Base-by-base conservation (phyloP, 2,113 vertebrate genomes). In the Nyctibius bracteatus region DNA sequence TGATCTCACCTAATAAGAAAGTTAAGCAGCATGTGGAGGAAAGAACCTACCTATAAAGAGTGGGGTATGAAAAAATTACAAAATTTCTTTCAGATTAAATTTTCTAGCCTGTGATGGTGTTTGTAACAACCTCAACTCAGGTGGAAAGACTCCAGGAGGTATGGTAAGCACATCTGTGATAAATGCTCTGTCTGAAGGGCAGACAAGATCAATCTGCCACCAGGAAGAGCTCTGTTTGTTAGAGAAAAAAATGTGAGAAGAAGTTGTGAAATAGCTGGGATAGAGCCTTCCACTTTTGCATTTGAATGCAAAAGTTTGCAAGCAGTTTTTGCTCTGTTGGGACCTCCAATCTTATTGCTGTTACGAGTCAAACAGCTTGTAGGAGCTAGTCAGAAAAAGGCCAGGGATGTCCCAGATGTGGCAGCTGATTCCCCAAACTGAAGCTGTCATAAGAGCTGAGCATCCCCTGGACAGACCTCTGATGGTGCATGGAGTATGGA, bases 51-150 rank as follows among this genome's bases (percentile, higher is more conserved):
- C 31, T 62, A 24, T 2, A 1, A 33, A 67, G 14, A 47, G 5
- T 6, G 15, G 4, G 28, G 3, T 35, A 44, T 10, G 17, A 63
- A 78, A 82, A 27, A 23, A 28, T 17, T 0, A 1, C 5, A 51
- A 67, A 67, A 39, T 31, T 58, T 33, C 65, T 86, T 74, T 23
- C 39, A 18, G 28, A 44, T 79, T 58, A 41, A 24, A 12, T 82
- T 82, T 35, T 67, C 63, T 49, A 62, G 51, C 25, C 20, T 61
- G 30, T 57, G n/a, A 71, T 3, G 2, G 37, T 73, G 49, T 74
- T 74, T 77, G 10, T 59, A 75, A 63, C 47, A 71, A 82, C 39
- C 9, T 51, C 2, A 5, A 63, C 59, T 84, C 5, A 39, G 2
- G 23, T 30, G 43, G 33, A 81, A 84, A 75, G 47, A 5, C 57